Base-by-base conservation (phyloP, 2,888 invertebrate species). In the Eristalis arbustorum region DNA sequence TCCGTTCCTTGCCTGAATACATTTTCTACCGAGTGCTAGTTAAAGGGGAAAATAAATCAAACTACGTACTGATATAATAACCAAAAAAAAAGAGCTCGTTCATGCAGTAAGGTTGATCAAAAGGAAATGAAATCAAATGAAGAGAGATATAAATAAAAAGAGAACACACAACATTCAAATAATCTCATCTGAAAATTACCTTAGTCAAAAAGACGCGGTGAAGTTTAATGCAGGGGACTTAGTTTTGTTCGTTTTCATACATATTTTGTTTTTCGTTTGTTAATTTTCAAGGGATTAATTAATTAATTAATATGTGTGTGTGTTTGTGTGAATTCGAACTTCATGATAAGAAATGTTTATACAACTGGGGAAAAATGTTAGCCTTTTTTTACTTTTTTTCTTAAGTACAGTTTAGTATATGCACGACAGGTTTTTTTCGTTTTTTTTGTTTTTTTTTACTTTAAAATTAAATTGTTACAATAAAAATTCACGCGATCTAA, bases 401-500 rank as follows among this genome's bases (percentile, higher is more conserved):
- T 56, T 62, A 66, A 81, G 68, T 77, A 67, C 67, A 64, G 59
- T 59, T 59, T 59, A 59, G 56, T 57, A 73, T 82, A 87, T 74
- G 85, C 71, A 78, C 83, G 77, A 78, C 76, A 80, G 72, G 67
- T 72, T 81, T 72, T 61, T 75, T 75, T 42, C 64, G 68, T 81
- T 72, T 61, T 75, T 75, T 42, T 68, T 62, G 34, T 59, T 28
- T 62, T 42, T 57, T 69, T 59, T 49, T 74, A 13, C 74, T 66
- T 75, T 73, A 64, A 68, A 87, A 83, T 71, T 67, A 87, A 87
- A 83, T 25, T 76, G 18, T 83, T 87, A 82, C 63, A 75, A 78
- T 75, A 87, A 75, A 83, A 87, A 87, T 87, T 74, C 82, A 87
- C 83, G 83, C 87, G 83, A 75, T 87, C 83, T 87, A 79, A 63